Conservation (phyloP, 2,888 invertebrate genomes). For the Calephelis perditalis region DNA sequence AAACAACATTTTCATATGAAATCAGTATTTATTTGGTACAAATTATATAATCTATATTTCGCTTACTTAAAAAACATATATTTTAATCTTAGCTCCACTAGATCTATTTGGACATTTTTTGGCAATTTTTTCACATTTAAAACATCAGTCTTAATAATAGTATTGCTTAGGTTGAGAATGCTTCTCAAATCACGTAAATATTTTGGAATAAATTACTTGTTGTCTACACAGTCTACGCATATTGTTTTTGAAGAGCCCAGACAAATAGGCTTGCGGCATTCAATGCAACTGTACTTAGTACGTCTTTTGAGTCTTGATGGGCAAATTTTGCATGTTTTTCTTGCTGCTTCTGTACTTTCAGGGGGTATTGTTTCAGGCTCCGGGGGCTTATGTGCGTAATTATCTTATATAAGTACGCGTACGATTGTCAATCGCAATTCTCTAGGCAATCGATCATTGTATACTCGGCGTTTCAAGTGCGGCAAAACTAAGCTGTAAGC, state of each 20-base stretch:
- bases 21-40: no score
- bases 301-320: constrained; percentile 19
- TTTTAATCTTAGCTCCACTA: constrained; percentile 8
- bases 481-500: constrained; percentile 20
- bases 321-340: constrained; percentile 19
- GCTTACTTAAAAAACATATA: constrained; percentile 11
- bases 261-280: constrained; percentile 21
- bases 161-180: constrained; percentile 17
- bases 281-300: constrained; percentile 21
- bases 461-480: constrained; percentile 20
- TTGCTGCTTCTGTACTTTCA: constrained; percentile 12
- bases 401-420: constrained; percentile 18
- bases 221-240: constrained; percentile 20
- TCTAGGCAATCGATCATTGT: constrained; percentile 21
- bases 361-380: constrained; percentile 6
- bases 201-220: constrained; percentile 17
- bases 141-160: constrained; percentile 15
- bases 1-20: no score
- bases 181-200: constrained; percentile 18
- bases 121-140: constrained; percentile 13
- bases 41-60: background rate
- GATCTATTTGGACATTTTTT: constrained; percentile 13
- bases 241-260: constrained; percentile 18
- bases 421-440: constrained; percentile 16
- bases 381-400: constrained; percentile 9